phyloP scores from a whole-genome alignment of 2,888 invertebrate species.

The Pterostichus niger region DNA sequence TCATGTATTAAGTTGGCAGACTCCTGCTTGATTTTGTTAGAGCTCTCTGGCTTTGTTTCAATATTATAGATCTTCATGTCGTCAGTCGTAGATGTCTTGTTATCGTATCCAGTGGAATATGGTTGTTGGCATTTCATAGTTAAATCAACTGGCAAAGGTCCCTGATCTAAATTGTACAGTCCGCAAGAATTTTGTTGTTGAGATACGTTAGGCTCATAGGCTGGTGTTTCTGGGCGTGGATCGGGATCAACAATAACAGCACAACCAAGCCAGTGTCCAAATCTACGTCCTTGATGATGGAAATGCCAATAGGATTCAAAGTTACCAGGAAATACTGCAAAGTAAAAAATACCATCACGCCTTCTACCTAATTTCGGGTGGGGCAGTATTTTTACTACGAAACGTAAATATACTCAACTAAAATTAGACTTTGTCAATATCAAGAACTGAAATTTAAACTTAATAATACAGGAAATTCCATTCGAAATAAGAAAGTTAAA shows the following conservation, averaged over 20 bases:
- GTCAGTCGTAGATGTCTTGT: constrained; percentile 43
- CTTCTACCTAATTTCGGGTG: no score
- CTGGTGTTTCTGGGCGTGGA: constrained; percentile 65
- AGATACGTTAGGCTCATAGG: not conserved
- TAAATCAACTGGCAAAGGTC: constrained; percentile 53
- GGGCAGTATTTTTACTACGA: no score
- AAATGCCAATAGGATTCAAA: constrained; percentile 78
- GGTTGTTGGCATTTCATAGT: constrained; percentile 56
- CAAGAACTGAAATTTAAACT: no score
- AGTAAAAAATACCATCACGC: no score
- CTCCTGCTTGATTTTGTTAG: constrained; percentile 18
- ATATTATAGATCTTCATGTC: constrained; percentile 56
- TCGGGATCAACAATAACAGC: constrained; percentile 74
- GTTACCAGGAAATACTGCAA: constrained; percentile 73
- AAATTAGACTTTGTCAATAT: no score
- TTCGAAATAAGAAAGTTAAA: no score
- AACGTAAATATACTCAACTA: no score
- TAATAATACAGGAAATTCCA: no score
- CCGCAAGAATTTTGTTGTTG: constrained; percentile 8
- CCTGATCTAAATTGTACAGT: constrained; percentile 40
- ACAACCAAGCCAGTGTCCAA: constrained; percentile 76
- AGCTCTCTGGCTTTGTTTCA: constrained; percentile 41
- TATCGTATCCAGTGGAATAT: constrained; percentile 33
- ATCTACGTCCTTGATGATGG: constrained; percentile 75
- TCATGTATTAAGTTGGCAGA: not conserved